Evolutionary conservation across 2,797 vertebrate species (phyloP), one percentile per base, ranked within the genome.

Genomic region (Brachyalestes nurse): DNA sequence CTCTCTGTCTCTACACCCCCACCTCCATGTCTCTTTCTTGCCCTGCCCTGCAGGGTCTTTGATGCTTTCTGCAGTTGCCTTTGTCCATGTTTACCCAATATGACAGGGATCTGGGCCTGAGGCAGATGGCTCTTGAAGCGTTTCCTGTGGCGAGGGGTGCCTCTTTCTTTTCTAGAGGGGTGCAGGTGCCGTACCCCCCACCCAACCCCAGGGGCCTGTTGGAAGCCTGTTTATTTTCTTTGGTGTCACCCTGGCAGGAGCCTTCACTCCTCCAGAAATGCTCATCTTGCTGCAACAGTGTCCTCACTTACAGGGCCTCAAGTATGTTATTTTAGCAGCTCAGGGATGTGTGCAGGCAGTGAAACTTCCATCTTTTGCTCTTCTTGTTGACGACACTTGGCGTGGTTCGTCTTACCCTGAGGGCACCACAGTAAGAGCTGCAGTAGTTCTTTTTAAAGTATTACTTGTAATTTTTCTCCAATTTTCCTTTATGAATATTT

Each of bases 51-150:
- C 82, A 62, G 77, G 86, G 81, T 86, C 90, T 92, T 92, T 91
- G 91, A 92, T 91, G 90, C 88, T 83, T 42, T 64, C 64, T 86
- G 72, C 81, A 60, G 1, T 85, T 86, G 88, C 90, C 40, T 93
- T 93, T 93, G 90, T 91, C 90, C 86, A 80, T 91, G 88, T 92
- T 93, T 93, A 90, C 87, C 86, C 88, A 90, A 87, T 90, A 88
- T 83, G 89, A 91, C 89, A 89, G 88, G 80, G 67, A 72, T 75
- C 75, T 81, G 58, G 66, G 79, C 12, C 62, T 71, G 87, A 85
- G 89, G 89, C 88, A 90, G 87, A 91, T 86, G 87, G 86, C 45
- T 83, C 86, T 90, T 90, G 87, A 87, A 90, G 89, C 86, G 88
- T 80, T 89, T 88, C 90, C 88, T 92, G 88, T 84, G 69, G 81